These are phyloP conservation scores for Delphinapterus leucas DNA, from an alignment of 2,113 vertebrate species.

Conservation along the genomic window DNA sequence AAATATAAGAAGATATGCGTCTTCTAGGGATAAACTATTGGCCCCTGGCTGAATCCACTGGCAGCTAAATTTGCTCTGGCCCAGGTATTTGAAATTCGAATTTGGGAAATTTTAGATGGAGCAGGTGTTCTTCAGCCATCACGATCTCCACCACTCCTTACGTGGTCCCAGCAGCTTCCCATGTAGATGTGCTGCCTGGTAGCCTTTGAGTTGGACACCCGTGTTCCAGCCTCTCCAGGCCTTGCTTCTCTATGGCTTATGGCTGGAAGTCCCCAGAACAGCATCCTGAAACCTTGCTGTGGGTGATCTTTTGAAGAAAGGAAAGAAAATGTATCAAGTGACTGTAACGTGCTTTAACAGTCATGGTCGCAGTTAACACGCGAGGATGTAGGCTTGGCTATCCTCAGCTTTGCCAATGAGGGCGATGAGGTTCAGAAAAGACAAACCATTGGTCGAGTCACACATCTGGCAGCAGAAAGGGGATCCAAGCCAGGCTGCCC, in stretches of 20 bases:
- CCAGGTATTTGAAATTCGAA: not conserved
- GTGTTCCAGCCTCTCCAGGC: rapidly evolving
- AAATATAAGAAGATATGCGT: not conserved
- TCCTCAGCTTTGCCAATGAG: rapidly evolving
- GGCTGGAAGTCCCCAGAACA: rapidly evolving
- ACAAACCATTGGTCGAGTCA: not conserved
- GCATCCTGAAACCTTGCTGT: not conserved
- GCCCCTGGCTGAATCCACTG: not conserved
- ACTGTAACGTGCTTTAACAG: rapidly evolving
- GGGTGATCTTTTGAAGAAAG: not conserved
- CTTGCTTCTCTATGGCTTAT: not conserved
- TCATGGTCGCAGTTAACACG: rapidly evolving
- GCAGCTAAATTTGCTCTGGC: not conserved
- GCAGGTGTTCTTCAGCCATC: not conserved
- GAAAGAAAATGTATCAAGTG: not conserved
- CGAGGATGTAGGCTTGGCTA: rapidly evolving
- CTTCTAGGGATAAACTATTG: not conserved
- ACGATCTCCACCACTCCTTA: rapidly evolving
- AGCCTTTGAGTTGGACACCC: rapidly evolving
- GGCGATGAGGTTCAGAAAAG: not conserved
- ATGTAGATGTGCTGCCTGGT: rapidly evolving
- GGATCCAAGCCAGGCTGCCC: not conserved
- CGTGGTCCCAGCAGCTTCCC: not conserved
- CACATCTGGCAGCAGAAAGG: not conserved
- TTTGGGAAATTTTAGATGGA: not conserved